Evolutionary conservation across 2,797 vertebrate species (phyloP).

Genomic region (Phoxinus dragarum): DNA sequence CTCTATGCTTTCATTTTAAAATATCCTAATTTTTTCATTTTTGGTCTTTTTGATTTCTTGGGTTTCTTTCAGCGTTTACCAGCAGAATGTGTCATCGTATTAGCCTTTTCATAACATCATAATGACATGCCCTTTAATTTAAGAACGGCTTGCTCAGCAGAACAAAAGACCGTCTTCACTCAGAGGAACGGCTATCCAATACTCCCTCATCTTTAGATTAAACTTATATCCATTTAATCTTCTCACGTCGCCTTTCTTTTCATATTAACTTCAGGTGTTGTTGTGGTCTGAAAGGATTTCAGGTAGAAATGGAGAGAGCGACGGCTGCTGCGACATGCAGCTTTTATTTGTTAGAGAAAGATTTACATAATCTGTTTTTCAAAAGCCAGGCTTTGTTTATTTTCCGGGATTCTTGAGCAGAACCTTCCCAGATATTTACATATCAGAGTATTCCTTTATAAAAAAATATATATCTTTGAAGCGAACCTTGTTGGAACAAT

Average conservation of each 20-base stretch:
- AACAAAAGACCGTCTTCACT: background rate
- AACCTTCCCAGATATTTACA: constrained; percentile 2
- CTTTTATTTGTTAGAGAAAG: background rate
- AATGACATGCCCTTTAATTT: background rate
- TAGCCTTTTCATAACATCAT: background rate
- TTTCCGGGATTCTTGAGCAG: background rate
- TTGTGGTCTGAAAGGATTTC: background rate
- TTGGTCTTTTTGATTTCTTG: background rate
- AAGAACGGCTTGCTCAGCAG: background rate
- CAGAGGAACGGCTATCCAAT: background rate
- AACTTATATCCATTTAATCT: background rate
- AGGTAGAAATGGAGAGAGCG: background rate
- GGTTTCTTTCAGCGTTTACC: background rate
- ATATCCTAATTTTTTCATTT: background rate
- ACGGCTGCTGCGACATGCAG: background rate
- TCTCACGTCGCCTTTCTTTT: constrained; percentile 7
- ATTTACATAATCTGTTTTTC: constrained; percentile 9
- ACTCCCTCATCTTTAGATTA: background rate
- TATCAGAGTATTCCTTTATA: background rate
- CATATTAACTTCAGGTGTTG: background rate
- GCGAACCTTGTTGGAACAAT: background rate
- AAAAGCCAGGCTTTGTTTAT: background rate
- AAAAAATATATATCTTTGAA: background rate
- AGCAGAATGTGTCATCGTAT: background rate
- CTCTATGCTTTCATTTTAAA: background rate